Percentiles rank a stretch among this genome's conserved stretches.
Evolutionary conservation across 2,888 invertebrate species (phyloP).

Genomic region (Cataglyphis altisquamis): DNA sequence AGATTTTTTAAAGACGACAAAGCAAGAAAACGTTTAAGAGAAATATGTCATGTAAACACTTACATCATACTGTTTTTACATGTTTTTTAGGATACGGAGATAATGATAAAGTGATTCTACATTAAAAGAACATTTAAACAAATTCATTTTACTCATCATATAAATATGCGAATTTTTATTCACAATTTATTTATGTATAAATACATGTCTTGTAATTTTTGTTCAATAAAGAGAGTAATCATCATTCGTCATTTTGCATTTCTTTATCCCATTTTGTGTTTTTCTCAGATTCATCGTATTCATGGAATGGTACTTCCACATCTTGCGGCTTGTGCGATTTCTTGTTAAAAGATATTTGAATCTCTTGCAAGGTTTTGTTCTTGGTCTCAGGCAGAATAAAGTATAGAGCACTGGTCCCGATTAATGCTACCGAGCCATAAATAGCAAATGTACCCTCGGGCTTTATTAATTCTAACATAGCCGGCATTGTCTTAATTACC

Average conservation of each 20-base stretch:
- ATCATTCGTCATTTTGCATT: background rate
- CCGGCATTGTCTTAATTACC: constrained; percentile 90
- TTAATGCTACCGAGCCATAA: constrained; percentile 88
- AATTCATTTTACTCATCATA: background rate
- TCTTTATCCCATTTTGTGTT: background rate
- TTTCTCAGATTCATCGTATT: background rate
- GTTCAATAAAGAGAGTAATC: background rate
- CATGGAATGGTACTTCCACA: constrained; percentile 75
- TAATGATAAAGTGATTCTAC: background rate
- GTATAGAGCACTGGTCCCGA: constrained; percentile 88
- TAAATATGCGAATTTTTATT: background rate
- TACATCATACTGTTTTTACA: background rate
- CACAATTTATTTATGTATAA: background rate
- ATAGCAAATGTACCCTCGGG: constrained; percentile 89
- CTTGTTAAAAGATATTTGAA: constrained; percentile 88
- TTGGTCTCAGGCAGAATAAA: constrained; percentile 90
- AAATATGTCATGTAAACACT: background rate
- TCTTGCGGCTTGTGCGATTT: background rate
- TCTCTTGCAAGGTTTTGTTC: constrained; percentile 90
- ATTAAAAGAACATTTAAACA: background rate
- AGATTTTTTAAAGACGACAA: background rate
- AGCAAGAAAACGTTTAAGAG: background rate
- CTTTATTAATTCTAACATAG: constrained; percentile 88
- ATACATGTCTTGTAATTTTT: background rate
- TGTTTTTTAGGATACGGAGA: background rate